Evolutionary conservation across 2,797 vertebrate genomes (phyloP).

Genomic region (Capromys pilorides): DNA sequence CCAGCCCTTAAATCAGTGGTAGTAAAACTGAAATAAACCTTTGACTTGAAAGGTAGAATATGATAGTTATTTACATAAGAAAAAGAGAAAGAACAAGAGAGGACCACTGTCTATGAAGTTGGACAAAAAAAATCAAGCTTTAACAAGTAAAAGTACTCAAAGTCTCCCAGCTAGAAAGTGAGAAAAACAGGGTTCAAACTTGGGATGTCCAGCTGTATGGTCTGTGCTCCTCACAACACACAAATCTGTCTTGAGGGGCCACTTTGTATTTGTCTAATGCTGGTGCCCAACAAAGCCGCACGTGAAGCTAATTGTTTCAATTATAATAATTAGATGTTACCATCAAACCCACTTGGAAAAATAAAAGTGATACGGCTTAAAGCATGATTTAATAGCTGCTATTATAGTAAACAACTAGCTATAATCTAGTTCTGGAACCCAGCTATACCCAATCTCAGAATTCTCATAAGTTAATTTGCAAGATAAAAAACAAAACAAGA

Average conservation of each 20-base stretch:
- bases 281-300: neutral
- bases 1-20: neutral
- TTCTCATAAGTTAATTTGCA: neutral
- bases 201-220: neutral
- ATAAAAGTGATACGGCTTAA: neutral
- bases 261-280: neutral
- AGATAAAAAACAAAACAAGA: neutral
- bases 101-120: neutral
- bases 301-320: neutral
- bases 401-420: neutral
- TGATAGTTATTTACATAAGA: neutral
- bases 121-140: neutral
- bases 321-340: neutral
- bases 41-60: neutral
- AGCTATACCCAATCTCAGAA: neutral
- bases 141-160: conserved; percentile 7
- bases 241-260: neutral
- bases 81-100: conserved; percentile 12
- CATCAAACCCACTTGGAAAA: neutral
- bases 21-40: neutral
- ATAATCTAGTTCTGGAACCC: neutral
- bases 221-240: neutral
- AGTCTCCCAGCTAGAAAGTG: neutral
- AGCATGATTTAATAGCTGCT: neutral
- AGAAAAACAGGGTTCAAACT: neutral